phyloP scores from a whole-genome alignment of 2,888 invertebrate species.

The Meghimatium bilineatum region DNA sequence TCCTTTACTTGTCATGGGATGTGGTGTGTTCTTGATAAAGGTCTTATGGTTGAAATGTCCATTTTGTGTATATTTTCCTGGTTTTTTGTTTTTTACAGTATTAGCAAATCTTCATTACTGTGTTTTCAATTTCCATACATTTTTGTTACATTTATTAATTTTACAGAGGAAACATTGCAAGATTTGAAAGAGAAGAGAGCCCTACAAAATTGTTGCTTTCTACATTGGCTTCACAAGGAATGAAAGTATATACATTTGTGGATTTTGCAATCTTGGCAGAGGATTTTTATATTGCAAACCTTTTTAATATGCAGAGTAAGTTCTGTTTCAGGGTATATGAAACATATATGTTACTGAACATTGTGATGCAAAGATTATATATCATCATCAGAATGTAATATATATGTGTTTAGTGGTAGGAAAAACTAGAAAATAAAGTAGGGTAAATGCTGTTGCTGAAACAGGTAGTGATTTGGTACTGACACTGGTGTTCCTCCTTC shows the following conservation, averaged over 20 bases:
- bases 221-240: conserved; percentile 73
- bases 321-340: background rate
- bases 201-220: conserved; percentile 69
- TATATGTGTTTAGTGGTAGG: no score
- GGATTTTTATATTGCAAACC: conserved; percentile 55
- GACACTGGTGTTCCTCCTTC: no score
- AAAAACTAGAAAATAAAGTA: no score
- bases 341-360: background rate
- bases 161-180: conserved; percentile 23
- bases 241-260: conserved; percentile 70
- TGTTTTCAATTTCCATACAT: no score
- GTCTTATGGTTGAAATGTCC: no score
- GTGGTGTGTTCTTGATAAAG: no score
- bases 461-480: no score
- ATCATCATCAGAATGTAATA: no score
- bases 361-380: no score
- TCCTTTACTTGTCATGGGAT: no score
- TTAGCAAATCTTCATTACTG: background rate
- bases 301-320: conserved; percentile 54
- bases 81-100: background rate
- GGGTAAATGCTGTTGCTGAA: no score
- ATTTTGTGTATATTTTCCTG: no score
- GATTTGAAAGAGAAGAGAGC: conserved; percentile 55
- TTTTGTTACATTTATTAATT: background rate
- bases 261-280: conserved; percentile 53